These are phyloP conservation scores for Delichon dasypus DNA, from an alignment of 2,797 vertebrate species.

Conservation along the genomic window DNA sequence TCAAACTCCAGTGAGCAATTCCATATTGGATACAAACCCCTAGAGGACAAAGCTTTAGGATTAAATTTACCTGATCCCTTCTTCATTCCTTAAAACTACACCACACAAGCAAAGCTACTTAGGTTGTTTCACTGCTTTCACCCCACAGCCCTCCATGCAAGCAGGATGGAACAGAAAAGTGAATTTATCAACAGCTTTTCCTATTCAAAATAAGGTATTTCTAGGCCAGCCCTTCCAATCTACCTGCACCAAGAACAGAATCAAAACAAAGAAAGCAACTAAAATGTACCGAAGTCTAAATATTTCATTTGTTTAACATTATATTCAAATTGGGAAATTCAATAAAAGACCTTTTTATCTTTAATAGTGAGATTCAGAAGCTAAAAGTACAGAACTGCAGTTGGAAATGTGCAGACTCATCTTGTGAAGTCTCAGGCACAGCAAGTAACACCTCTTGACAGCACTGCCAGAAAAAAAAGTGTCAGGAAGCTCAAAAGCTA, in stretches of 20 bases:
- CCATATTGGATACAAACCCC: neutral
- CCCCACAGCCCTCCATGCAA: neutral
- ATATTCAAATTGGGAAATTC: neutral
- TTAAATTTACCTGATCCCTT: neutral
- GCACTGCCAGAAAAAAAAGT: neutral
- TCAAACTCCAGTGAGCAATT: neutral
- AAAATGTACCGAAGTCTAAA: neutral
- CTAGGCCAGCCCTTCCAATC: neutral
- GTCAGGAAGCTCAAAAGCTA: neutral
- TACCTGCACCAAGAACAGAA: neutral
- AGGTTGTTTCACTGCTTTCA: neutral
- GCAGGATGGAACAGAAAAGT: neutral
- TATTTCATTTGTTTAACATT: neutral
- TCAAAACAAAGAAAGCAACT: neutral
- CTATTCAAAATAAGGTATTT: neutral
- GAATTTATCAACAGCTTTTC: neutral
- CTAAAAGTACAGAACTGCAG: neutral
- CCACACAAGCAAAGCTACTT: accelerated
- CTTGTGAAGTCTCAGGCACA: neutral
- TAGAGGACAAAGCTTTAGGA: accelerated
- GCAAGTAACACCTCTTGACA: neutral
- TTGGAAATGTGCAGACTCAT: neutral
- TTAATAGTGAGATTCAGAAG: neutral
- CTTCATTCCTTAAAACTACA: neutral
- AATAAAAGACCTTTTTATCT: neutral